A percentile compares a stretch with the other conserved stretches of the same genome.
Conservation (phyloP, 2,113 vertebrate species). For the Arizona elegans region DNA sequence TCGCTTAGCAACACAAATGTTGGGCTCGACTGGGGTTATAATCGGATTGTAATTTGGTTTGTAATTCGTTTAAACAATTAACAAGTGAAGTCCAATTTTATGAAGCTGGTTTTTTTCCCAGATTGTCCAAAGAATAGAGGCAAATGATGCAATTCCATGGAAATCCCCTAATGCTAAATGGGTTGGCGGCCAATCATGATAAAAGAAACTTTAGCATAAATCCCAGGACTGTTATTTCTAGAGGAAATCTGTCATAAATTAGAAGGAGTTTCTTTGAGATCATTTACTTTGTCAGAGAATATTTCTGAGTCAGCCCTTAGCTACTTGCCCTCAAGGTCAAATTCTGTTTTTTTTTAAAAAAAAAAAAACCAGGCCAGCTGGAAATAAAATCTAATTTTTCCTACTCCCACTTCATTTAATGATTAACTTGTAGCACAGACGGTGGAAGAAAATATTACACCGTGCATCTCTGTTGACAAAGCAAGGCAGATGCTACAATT, state of each 20-base stretch:
- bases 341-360: not conserved
- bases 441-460: not conserved
- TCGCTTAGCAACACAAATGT: too few relatives aligned
- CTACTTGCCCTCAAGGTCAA: constrained; percentile 9
- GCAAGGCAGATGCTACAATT: not conserved
- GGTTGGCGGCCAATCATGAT: too few relatives aligned
- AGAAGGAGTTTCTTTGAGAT: not conserved
- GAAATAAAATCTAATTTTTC: constrained; percentile 1
- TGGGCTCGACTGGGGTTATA: too few relatives aligned
- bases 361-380: not conserved
- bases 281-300: not conserved
- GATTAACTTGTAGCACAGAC: not conserved
- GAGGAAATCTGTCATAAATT: not conserved
- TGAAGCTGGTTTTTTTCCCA: not conserved
- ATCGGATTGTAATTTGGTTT: too few relatives aligned
- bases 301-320: not conserved
- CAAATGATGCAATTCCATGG: too few relatives aligned
- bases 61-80: too few relatives aligned
- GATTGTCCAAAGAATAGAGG: not conserved
- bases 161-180: not conserved
- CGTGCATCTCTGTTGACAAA: not conserved
- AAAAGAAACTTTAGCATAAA: not conserved
- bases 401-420: not conserved
- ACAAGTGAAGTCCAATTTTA: too few relatives aligned
- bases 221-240: not conserved